Evolutionary conservation across 2,113 vertebrate genomes (phyloP), one percentile per base, ranked within the genome.

Genomic region (Entomyzon cyanotis): DNA sequence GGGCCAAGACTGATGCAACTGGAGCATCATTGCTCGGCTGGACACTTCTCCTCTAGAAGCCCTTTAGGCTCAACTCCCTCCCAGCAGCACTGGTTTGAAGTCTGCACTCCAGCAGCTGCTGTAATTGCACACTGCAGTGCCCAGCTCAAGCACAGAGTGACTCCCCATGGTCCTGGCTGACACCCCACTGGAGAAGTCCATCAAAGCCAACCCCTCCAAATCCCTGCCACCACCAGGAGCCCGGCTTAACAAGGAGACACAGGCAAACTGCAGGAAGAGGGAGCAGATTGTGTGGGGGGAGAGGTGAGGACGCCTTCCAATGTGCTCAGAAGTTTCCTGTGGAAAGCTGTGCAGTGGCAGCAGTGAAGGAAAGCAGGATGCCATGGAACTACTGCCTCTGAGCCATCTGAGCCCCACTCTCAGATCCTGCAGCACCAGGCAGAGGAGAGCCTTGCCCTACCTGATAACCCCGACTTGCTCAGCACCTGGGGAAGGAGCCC

Each of bases 171-270:
- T n/a, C 82, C 59, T 67, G 59, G 55, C 85, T 84, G 68, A 58
- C 87, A 60, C 73, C 87, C 74, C 68, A 58, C 60, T 27, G 73
- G 42, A 67, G 56, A 55, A 39, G 25, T 25, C 64, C 90, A 83
- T 95, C 80, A 95, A 97, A 95, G 82, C 19, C 58, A 71, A 27
- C 23, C 33, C 49, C 65, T 81, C 69, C 69, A 94, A 96, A 93
- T 82, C 94, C 55, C 46, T 89, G 39, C n/a, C 37, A 44, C 46
- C 59, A 80, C 58, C 4, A 5, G 91, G 85, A 90, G 55, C 41
- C 53, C 0, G 0, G 63, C 55, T 84, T 85, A 93, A 84, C 1
- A 23, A 96, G 80, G 80, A 78, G 46, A 60, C 12, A 42, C 0
- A 3, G 69, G 78, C 47, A 76, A 87, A 84, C 73, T 37, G 50